phyloP scores from a whole-genome alignment of 2,797 vertebrate species.

The Parauchenoglanis ngamensis region DNA sequence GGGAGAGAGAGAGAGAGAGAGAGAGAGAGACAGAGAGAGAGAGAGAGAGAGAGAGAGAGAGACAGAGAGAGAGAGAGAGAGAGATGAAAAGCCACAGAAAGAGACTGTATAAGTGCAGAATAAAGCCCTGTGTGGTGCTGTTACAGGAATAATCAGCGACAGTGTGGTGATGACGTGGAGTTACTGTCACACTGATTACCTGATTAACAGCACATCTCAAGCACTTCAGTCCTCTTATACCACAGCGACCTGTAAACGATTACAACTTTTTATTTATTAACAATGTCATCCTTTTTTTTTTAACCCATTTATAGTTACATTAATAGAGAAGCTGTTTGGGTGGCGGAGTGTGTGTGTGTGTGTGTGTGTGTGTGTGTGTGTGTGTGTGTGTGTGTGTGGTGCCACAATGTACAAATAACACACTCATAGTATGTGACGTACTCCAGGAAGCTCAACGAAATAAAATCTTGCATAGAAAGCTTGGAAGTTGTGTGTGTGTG shows the following conservation, averaged over 20 bases:
- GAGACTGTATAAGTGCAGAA: neutral
- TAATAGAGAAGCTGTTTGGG: neutral
- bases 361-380: neutral
- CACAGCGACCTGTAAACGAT: neutral
- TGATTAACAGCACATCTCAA: neutral
- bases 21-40: slow-evolving; percentile 9
- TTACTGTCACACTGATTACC: neutral
- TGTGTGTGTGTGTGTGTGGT: neutral
- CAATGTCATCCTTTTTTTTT: neutral
- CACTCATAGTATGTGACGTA: neutral
- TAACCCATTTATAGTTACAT: neutral
- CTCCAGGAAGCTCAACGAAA: slow-evolving; percentile 13
- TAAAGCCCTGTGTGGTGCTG: neutral
- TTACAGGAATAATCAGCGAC: neutral
- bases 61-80: neutral
- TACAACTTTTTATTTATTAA: neutral
- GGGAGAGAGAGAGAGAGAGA: neutral
- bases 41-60: neutral
- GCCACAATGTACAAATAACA: neutral
- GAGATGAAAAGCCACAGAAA: neutral
- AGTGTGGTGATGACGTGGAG: neutral
- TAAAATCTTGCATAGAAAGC: neutral
- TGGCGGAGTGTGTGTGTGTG: neutral
- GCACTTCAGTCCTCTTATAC: neutral
- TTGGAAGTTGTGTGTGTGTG: neutral